A percentile compares a stretch with the other conserved stretches of the same genome.
Evolutionary conservation across 1,140 invertebrate species (phyloP).

Genomic region (Heliconius nattereri): DNA sequence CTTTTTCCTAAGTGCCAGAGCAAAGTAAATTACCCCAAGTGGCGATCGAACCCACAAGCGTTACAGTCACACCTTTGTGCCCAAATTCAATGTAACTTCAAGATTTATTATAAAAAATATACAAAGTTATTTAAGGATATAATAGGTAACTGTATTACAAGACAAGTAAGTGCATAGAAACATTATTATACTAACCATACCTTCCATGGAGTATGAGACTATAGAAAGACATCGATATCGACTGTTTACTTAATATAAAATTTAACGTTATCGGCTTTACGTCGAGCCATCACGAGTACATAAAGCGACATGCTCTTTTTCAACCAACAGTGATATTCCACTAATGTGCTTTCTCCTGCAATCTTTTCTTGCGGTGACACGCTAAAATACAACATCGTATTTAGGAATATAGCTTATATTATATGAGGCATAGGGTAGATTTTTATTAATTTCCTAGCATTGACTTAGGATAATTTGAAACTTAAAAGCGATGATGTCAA

Average conservation of each 20-base stretch:
- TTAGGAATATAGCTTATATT: constrained; percentile 52
- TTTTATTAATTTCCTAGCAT: constrained; percentile 47
- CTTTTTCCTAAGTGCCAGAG: too few species aligned
- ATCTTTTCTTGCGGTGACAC: constrained; percentile 79
- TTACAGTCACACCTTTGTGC: too few species aligned
- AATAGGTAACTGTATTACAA: not conserved
- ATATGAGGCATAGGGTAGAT: constrained; percentile 46
- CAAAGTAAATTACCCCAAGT: too few species aligned
- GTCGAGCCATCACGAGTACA: constrained; percentile 62
- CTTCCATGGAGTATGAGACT: constrained; percentile 36
- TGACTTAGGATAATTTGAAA: constrained; percentile 74
- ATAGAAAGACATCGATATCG: constrained; percentile 56
- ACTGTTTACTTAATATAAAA: constrained; percentile 74
- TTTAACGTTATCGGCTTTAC: constrained; percentile 71
- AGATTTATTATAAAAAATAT: too few species aligned
- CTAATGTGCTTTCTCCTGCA: constrained; percentile 79
- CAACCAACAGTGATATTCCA: constrained; percentile 74
- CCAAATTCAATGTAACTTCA: too few species aligned
- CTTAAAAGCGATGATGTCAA: constrained; percentile 75
- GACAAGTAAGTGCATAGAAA: not conserved
- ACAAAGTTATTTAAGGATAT: too few species aligned
- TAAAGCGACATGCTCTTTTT: constrained; percentile 74
- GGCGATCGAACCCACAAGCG: too few species aligned
- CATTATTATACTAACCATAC: constrained; percentile 27
- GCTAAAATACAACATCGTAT: constrained; percentile 55